These are phyloP conservation scores for Ennomos quercinarius DNA, from an alignment of 2,888 invertebrate species.

Conservation along the genomic window DNA sequence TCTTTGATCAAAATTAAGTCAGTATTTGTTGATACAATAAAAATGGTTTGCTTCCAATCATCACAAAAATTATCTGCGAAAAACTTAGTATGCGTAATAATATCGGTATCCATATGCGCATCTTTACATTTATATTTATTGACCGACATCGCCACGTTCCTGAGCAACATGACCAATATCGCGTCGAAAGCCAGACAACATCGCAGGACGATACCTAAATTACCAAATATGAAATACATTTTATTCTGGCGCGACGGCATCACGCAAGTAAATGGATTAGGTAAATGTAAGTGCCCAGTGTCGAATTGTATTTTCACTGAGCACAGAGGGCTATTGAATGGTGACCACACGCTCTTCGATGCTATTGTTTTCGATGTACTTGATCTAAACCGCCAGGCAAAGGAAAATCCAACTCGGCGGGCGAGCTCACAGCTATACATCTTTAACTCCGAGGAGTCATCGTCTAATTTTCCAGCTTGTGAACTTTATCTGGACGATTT, in stretches of 20 bases:
- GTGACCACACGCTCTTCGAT: constrained; percentile 50
- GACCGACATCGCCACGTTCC: constrained; percentile 36
- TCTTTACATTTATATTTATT: constrained; percentile 43
- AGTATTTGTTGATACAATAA: constrained; percentile 1
- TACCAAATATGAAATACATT: constrained; percentile 44
- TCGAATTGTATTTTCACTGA: constrained; percentile 54
- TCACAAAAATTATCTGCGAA: constrained; percentile 42
- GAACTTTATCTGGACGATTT: constrained; percentile 58
- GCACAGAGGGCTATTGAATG: constrained; percentile 46
- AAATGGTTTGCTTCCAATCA: constrained; percentile 22
- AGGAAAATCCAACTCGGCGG: constrained; percentile 44
- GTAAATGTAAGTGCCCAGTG: constrained; percentile 42
- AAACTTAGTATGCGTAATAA: constrained; percentile 35
- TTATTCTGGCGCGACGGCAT: constrained; percentile 46
- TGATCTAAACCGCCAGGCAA: constrained; percentile 31
- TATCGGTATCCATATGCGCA: constrained; percentile 39
- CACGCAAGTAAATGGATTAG: constrained; percentile 16
- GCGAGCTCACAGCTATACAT: constrained; percentile 53
- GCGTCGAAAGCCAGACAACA: background rate
- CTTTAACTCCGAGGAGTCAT: constrained; percentile 56
- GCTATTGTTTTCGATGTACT: constrained; percentile 55
- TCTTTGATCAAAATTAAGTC: constrained; percentile 1
- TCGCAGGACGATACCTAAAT: background rate
- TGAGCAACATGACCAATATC: constrained; percentile 33
- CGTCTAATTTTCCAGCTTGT: constrained; percentile 55